Evolutionary conservation across 2,113 vertebrate species (phyloP).

Genomic region (Todiramphus chloris): DNA sequence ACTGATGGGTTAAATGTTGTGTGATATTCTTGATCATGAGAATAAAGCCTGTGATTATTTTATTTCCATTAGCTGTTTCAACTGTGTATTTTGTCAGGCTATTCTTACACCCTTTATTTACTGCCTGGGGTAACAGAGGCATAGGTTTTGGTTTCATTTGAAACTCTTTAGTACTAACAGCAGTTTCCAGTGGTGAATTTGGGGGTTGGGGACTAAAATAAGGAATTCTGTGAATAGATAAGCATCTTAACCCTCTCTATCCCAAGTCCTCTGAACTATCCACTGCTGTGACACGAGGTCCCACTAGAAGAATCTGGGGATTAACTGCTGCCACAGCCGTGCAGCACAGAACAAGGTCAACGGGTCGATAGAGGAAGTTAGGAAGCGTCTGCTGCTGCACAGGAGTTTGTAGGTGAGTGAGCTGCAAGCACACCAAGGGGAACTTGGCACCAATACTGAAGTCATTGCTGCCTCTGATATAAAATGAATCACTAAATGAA

Average conservation of each 20-base stretch:
- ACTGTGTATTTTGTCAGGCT: background rate
- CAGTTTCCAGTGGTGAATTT: background rate
- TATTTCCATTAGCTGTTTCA: background rate
- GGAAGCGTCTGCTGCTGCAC: background rate
- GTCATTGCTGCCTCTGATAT: background rate
- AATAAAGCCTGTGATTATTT: background rate
- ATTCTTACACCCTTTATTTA: background rate
- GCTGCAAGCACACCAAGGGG: background rate
- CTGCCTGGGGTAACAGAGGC: background rate
- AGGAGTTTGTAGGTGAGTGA: background rate
- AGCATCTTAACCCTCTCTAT: background rate
- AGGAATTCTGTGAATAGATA: background rate
- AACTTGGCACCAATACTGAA: background rate
- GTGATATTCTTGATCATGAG: background rate
- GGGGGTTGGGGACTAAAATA: background rate
- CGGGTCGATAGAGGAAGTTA: background rate
- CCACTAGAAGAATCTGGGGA: background rate
- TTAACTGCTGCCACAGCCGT: background rate
- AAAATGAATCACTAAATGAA: background rate
- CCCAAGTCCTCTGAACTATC: accelerated
- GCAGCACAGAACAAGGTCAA: background rate
- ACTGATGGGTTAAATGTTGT: background rate
- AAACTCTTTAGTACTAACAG: background rate
- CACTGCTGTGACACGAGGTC: background rate
- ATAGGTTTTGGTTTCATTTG: background rate